Evolutionary conservation across 1,140 invertebrate genomes (phyloP).

Genomic region (Eumeta japonica): DNA sequence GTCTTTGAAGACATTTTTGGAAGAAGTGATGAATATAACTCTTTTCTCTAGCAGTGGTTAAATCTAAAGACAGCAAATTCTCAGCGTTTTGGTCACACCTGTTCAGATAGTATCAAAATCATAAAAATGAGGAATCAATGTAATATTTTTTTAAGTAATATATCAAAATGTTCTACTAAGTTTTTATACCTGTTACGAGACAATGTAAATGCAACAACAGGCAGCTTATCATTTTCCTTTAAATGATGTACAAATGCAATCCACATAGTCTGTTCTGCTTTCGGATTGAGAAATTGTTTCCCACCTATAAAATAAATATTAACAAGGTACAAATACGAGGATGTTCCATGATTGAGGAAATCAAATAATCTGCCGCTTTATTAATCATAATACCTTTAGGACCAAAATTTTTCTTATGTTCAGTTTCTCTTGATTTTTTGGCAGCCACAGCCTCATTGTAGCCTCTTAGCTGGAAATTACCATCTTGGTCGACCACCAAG

Average conservation of each 20-base stretch:
- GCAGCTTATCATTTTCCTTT: constrained; percentile 78
- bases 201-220: constrained; percentile 92
- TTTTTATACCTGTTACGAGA: constrained; percentile 78
- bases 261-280: constrained; percentile 82
- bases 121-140: not conserved
- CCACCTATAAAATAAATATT: constrained; percentile 24
- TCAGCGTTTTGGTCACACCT: constrained; percentile 75
- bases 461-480: constrained; percentile 68
- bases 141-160: too few relatives aligned
- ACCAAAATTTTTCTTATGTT: constrained; percentile 60
- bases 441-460: constrained; percentile 70
- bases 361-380: too few relatives aligned
- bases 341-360: too few relatives aligned
- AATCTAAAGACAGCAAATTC: constrained; percentile 70
- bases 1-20: constrained; percentile 72
- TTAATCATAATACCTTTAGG: constrained; percentile 60
- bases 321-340: too few relatives aligned
- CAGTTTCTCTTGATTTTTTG: constrained; percentile 64
- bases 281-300: constrained; percentile 35
- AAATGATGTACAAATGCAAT: constrained; percentile 80
- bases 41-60: constrained; percentile 84
- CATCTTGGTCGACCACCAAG: constrained; percentile 77
- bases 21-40: constrained; percentile 82
- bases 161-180: constrained; percentile 1
- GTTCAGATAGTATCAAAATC: constrained; percentile 1